These are phyloP conservation scores for Melanogrammus aeglefinus DNA, from an alignment of 2,797 vertebrate genomes.

Conservation along the genomic window DNA sequence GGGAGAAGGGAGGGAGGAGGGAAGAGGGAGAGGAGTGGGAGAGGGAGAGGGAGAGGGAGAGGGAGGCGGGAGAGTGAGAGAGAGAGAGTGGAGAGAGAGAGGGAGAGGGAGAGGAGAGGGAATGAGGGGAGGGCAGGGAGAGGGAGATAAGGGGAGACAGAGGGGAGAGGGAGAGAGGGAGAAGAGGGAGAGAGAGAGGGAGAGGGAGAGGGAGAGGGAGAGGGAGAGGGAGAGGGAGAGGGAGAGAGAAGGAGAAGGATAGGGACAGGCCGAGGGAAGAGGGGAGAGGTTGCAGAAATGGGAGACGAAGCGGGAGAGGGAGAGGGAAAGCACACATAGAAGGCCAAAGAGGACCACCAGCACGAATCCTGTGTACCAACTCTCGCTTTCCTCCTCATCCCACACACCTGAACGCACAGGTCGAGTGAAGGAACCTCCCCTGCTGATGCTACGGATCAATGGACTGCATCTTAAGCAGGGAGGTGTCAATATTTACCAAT, in stretches of 20 bases:
- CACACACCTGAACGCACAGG: constrained; percentile 72
- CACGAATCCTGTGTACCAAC: constrained; percentile 32
- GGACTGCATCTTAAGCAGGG: constrained; percentile 63
- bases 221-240: too few relatives aligned
- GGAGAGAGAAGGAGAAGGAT: too few relatives aligned
- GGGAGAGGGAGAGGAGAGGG: too few relatives aligned
- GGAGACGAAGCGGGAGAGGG: neutral
- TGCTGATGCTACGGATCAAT: constrained; percentile 51
- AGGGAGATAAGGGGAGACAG: neutral
- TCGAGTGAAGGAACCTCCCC: constrained; percentile 61
- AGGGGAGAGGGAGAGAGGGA: constrained; percentile 10
- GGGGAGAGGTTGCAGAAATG: too few relatives aligned
- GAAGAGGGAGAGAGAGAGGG: too few relatives aligned
- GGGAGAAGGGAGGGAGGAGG: too few relatives aligned
- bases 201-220: too few relatives aligned
- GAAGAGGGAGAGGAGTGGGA: too few relatives aligned
- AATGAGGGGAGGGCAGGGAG: constrained; percentile 10
- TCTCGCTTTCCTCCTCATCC: constrained; percentile 58
- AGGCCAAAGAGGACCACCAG: constrained; percentile 60
- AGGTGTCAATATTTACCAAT: constrained; percentile 74
- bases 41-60: too few relatives aligned
- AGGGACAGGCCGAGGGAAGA: too few relatives aligned
- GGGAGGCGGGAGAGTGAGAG: too few relatives aligned
- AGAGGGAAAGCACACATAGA: neutral
- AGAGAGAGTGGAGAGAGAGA: too few relatives aligned